These are phyloP conservation scores for Drosophila cracens DNA, from an alignment of 2,888 invertebrate genomes.

Conservation along the genomic window DNA sequence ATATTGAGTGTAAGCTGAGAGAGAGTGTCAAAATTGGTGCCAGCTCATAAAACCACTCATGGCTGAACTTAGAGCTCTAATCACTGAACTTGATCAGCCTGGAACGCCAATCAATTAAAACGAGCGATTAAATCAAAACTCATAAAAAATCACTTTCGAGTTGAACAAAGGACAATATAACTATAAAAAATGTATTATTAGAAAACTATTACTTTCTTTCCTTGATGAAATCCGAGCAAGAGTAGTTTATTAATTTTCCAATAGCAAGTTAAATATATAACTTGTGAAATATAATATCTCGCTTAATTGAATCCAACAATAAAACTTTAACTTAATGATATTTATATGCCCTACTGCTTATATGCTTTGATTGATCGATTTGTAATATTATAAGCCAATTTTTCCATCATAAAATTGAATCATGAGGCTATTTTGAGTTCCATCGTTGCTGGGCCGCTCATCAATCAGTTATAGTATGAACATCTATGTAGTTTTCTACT, in stretches of 20 bases:
- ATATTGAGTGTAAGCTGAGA: slow-evolving; percentile 3
- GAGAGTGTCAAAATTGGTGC: slow-evolving; percentile 50
- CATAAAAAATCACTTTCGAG: slow-evolving; percentile 1
- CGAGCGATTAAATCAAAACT: not conserved
- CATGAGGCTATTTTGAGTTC: slow-evolving; percentile 40
- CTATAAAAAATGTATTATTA: not conserved
- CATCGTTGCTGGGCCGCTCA: slow-evolving; percentile 20
- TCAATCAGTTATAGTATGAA: not conserved
- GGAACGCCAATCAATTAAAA: slow-evolving; percentile 51
- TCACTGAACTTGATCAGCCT: slow-evolving; percentile 44
- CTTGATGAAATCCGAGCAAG: not conserved
- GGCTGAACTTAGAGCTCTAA: slow-evolving; percentile 24
- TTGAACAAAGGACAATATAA: not conserved
- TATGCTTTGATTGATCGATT: not conserved
- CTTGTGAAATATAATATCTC: not conserved
- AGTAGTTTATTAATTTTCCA: not conserved
- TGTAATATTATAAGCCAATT: not conserved
- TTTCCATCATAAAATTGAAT: slow-evolving; percentile 7
- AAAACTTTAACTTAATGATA: not conserved
- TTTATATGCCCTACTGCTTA: not conserved
- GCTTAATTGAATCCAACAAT: not conserved
- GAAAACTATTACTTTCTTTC: not conserved
- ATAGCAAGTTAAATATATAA: not conserved
- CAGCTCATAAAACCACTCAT: slow-evolving; percentile 35
- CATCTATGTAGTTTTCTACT: slow-evolving; percentile 10